Conservation (phyloP, 1,140 invertebrate species). For the Agrilus planipennis region DNA sequence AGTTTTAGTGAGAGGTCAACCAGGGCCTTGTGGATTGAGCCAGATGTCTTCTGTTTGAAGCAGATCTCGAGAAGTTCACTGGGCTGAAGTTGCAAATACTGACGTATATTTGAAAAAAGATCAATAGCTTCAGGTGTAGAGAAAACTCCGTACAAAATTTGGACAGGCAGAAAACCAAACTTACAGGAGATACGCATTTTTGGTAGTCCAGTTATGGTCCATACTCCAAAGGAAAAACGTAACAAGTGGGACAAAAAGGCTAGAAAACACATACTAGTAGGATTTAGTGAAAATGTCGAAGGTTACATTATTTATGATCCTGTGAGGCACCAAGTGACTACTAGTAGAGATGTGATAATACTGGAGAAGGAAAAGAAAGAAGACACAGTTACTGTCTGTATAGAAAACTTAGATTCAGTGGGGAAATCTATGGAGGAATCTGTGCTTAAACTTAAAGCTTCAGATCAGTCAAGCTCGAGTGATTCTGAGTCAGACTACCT, state of each 20-base stretch:
- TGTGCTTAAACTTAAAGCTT: too few relatives aligned
- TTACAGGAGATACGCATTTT: constrained; percentile 23
- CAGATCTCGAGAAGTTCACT: constrained; percentile 25
- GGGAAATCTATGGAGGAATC: too few relatives aligned
- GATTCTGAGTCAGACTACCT: too few relatives aligned
- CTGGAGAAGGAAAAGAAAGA: too few relatives aligned
- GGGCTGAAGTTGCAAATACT: constrained; percentile 33
- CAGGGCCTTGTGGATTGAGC: constrained; percentile 31
- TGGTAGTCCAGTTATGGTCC: constrained; percentile 25
- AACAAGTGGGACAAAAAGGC: constrained; percentile 21
- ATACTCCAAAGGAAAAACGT: constrained; percentile 21
- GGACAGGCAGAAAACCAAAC: constrained; percentile 21
- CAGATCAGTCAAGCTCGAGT: too few relatives aligned
- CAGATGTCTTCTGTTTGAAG: constrained; percentile 29
- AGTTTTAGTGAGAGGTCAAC: constrained; percentile 33
- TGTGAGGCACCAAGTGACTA: constrained; percentile 16
- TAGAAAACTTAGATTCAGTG: too few relatives aligned
- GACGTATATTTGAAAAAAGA: constrained; percentile 37
- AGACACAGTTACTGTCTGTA: too few relatives aligned
- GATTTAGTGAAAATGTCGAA: constrained; percentile 15
- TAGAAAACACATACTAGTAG: constrained; percentile 18
- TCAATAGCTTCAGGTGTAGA: constrained; percentile 10
- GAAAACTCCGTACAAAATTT: constrained; percentile 19
- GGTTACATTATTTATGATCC: constrained; percentile 21
- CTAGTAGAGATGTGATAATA: constrained; percentile 26